Conservation (phyloP, 1,140 invertebrate species). For the Homalodisca vitripennis region DNA sequence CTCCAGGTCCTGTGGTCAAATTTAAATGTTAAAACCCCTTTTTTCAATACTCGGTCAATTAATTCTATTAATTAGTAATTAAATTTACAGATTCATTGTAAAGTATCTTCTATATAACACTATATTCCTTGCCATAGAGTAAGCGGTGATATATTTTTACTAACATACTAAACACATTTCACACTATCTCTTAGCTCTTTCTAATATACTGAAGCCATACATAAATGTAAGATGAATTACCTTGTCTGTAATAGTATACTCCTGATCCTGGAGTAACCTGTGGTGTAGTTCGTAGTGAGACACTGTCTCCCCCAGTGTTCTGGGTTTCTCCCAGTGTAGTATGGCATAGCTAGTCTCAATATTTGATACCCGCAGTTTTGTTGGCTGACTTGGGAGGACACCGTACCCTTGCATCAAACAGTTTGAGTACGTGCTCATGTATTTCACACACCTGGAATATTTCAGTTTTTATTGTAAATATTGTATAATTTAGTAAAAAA, state of each 20-base stretch:
- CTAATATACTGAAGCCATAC: not conserved
- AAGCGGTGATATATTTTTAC: no score
- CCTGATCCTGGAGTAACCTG: conserved; percentile 28
- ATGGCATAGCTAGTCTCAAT: conserved; percentile 73
- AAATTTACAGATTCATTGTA: no score
- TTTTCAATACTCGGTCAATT: no score
- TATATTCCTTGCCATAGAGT: no score
- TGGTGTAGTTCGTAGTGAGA: conserved; percentile 41
- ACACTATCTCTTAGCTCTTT: conserved; percentile 4
- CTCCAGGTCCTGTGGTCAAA: no score
- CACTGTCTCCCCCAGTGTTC: conserved; percentile 62
- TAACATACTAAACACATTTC: not conserved
- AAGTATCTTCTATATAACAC: no score
- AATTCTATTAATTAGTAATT: no score
- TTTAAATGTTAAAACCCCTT: no score
- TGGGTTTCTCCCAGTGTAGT: conserved; percentile 73
- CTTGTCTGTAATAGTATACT: conserved; percentile 29
- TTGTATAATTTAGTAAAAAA: no score
- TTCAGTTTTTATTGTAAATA: no score
- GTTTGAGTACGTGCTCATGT: conserved; percentile 74
- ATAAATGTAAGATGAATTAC: not conserved
- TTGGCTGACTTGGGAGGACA: conserved; percentile 70
- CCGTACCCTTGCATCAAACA: conserved; percentile 81
- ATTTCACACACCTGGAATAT: conserved; percentile 68
- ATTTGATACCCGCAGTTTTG: conserved; percentile 64